Conservation (phyloP, 2,797 vertebrate genomes). For the Acanthopagrus latus region DNA sequence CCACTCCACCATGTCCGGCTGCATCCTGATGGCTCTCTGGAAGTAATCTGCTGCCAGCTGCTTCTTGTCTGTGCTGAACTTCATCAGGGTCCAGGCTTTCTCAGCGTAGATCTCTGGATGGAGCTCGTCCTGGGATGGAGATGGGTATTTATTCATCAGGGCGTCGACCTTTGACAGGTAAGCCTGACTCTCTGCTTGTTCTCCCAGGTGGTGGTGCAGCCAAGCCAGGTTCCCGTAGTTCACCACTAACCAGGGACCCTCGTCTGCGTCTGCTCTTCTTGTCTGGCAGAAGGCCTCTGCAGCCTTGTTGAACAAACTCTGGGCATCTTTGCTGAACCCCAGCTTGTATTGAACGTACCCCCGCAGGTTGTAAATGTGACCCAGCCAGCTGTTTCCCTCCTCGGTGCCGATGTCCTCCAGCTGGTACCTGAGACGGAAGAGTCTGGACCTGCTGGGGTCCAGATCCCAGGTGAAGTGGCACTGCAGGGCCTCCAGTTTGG, state of each 20-base stretch:
- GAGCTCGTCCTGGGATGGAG: no score
- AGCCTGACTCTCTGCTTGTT: no score
- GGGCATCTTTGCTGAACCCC: constrained; percentile 29
- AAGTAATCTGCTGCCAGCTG: constrained; percentile 34
- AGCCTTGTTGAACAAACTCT: constrained; percentile 49
- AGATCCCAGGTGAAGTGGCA: constrained; percentile 78
- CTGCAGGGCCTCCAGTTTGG: constrained; percentile 42
- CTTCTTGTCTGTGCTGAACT: background rate
- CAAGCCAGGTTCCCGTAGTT: constrained; percentile 74
- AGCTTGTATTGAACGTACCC: constrained; percentile 50
- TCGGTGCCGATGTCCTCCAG: constrained; percentile 61
- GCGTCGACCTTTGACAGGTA: no score
- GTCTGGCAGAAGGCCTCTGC: constrained; percentile 58
- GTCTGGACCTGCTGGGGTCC: background rate
- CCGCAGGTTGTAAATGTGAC: constrained; percentile 75
- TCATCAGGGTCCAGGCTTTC: background rate
- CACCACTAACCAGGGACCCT: constrained; percentile 72
- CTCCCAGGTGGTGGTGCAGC: no score
- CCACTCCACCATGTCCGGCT: constrained; percentile 57
- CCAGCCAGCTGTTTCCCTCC: constrained; percentile 60
- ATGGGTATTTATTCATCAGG: no score
- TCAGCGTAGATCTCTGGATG: background rate
- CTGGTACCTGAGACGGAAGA: constrained; percentile 24
- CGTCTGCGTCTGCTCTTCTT: constrained; percentile 35
- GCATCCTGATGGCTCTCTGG: constrained; percentile 61